phyloP scores from a whole-genome alignment of 2,113 vertebrate genomes.

The Gobius niger region DNA sequence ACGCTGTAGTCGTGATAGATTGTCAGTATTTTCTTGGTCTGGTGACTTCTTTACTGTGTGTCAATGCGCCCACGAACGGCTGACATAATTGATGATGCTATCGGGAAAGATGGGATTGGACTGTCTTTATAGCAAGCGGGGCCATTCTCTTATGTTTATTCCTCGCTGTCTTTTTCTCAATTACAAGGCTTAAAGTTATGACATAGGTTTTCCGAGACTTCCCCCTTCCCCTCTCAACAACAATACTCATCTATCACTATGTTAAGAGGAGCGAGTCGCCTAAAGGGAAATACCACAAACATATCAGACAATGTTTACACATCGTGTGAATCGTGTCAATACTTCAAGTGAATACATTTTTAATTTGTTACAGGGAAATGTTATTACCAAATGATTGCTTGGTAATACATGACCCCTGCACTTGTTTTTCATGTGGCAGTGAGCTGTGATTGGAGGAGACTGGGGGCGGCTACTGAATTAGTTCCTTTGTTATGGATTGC shows the following conservation, averaged over 20 bases:
- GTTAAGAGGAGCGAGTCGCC: slow-evolving; percentile 1
- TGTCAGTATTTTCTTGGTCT: slow-evolving; percentile 20
- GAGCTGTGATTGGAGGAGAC: slow-evolving; percentile 50
- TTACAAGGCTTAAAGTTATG: slow-evolving; percentile 56
- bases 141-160: slow-evolving; percentile 47
- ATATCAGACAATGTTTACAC: background rate
- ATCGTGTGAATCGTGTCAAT: slow-evolving; percentile 15
- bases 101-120: slow-evolving; percentile 43
- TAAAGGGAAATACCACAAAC: background rate
- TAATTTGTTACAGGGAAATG: background rate
- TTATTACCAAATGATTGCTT: background rate
- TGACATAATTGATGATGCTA: slow-evolving; percentile 56
- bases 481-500: slow-evolving; percentile 49
- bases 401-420: slow-evolving; percentile 16
- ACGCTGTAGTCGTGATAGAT: background rate
- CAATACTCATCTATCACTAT: slow-evolving; percentile 17
- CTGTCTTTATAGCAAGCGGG: slow-evolving; percentile 22
- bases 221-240: slow-evolving; percentile 9
- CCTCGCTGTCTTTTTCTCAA: slow-evolving; percentile 30
- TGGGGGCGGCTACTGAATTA: slow-evolving; percentile 51
- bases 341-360: background rate
- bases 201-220: slow-evolving; percentile 26
- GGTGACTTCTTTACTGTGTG: slow-evolving; percentile 5
- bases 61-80: slow-evolving; percentile 15
- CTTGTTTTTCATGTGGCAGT: slow-evolving; percentile 16